Conservation (phyloP, 2,888 invertebrate species). For the Drosophila neutralis region DNA sequence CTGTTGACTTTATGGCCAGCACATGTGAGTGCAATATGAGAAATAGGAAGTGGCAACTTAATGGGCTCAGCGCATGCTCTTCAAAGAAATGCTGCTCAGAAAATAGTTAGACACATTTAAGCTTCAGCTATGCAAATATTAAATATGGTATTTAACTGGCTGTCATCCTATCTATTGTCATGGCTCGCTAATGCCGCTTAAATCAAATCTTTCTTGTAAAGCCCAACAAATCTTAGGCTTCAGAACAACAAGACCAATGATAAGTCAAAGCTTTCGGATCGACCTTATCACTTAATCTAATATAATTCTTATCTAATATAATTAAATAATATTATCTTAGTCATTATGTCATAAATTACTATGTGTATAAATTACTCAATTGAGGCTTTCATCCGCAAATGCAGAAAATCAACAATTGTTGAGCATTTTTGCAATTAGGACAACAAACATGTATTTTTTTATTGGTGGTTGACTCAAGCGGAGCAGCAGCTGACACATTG, state of each 20-base stretch:
- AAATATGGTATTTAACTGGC: neutral
- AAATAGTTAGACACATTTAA: neutral
- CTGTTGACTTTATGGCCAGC: slow-evolving; percentile 54
- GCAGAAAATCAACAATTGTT: neutral
- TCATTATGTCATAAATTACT: neutral
- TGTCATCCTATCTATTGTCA: neutral
- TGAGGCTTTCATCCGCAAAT: neutral
- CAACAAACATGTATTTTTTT: neutral
- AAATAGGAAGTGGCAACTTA: slow-evolving; percentile 10
- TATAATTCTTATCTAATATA: neutral
- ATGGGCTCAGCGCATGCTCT: slow-evolving; percentile 26
- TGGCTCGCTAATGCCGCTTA: neutral
- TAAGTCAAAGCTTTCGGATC: neutral
- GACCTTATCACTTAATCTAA: neutral
- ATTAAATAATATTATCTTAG: neutral
- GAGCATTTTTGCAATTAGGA: slow-evolving; percentile 9
- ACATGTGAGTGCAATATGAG: slow-evolving; percentile 2
- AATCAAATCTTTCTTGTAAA: neutral
- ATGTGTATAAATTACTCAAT: no score
- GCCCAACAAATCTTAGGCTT: neutral
- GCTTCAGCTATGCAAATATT: neutral
- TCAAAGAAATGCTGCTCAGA: slow-evolving; percentile 3
- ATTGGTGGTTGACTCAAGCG: neutral
- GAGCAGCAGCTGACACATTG: slow-evolving; percentile 4
- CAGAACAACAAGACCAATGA: neutral